These are phyloP conservation scores for Eutrigla gurnardus DNA, from an alignment of 2,797 vertebrate species.

Conservation along the genomic window DNA sequence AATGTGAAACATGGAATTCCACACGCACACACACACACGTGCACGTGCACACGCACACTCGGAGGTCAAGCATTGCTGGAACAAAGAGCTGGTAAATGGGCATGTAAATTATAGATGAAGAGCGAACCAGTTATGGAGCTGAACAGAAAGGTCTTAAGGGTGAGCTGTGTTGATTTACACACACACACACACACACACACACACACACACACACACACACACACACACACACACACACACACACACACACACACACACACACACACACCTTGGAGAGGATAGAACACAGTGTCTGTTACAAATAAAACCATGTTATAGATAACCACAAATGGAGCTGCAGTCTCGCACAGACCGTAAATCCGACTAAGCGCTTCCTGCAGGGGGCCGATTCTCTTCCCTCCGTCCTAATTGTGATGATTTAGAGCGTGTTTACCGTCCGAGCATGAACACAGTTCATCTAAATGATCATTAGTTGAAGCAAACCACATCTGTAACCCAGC, in stretches of 20 bases:
- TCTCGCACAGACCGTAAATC: constrained; percentile 59
- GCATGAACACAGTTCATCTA: constrained; percentile 54
- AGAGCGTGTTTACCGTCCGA: constrained; percentile 55
- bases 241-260: constrained; percentile 12
- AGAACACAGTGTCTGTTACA: constrained; percentile 24
- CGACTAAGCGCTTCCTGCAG: constrained; percentile 50
- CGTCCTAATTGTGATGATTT: constrained; percentile 61
- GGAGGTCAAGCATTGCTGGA: constrained; percentile 41
- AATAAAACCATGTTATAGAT: constrained; percentile 49
- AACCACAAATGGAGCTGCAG: constrained; percentile 43
- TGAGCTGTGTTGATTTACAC: constrained; percentile 29
- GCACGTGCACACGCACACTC: not conserved
- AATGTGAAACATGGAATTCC: not conserved
- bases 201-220: constrained; percentile 19
- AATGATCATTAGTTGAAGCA: constrained; percentile 56
- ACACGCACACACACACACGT: too few relatives aligned
- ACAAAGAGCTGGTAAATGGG: constrained; percentile 65
- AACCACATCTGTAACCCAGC: constrained; percentile 49
- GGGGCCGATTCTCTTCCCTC: constrained; percentile 28
- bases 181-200: constrained; percentile 8
- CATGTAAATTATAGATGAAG: constrained; percentile 67
- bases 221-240: constrained; percentile 6
- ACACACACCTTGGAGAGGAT: constrained; percentile 14
- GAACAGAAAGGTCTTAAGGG: constrained; percentile 20
- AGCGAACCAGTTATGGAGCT: constrained; percentile 38